These are phyloP conservation scores for Himalopsyche tibetana DNA, from an alignment of 2,888 invertebrate species.

Conservation along the genomic window DNA sequence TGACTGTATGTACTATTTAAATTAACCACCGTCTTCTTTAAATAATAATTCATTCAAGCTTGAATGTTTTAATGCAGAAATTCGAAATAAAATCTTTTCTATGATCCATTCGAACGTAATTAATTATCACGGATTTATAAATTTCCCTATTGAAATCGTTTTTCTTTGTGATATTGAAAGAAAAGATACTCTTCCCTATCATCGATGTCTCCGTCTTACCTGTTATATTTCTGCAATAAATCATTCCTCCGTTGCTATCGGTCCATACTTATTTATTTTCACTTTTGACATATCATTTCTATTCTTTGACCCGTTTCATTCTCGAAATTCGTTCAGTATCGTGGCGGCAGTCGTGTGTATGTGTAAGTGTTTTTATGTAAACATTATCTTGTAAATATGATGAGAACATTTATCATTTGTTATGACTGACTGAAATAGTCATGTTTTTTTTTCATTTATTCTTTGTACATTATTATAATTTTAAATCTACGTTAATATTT, in stretches of 20 bases:
- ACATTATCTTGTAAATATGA: constrained; percentile 30
- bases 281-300: background rate
- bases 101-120: no score
- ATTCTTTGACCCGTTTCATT: background rate
- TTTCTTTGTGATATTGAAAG: no score
- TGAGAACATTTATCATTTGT: constrained; percentile 42
- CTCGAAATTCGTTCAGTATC: background rate
- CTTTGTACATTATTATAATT: constrained; percentile 41
- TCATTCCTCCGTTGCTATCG: background rate
- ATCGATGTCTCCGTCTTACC: background rate
- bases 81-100: no score
- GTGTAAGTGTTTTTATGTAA: background rate
- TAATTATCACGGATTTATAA: no score
- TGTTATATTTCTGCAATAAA: background rate
- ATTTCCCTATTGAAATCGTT: no score
- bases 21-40: background rate
- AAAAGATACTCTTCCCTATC: background rate
- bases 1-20: constrained; percentile 11
- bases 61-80: constrained; percentile 29
- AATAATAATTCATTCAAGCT: background rate
- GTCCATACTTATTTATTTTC: constrained; percentile 31
- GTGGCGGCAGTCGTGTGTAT: background rate
- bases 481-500: constrained; percentile 20
- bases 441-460: constrained; percentile 35
- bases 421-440: constrained; percentile 11